Evolutionary conservation across 2,113 vertebrate genomes (phyloP).

Genomic region (Thinocorus orbignyianus): DNA sequence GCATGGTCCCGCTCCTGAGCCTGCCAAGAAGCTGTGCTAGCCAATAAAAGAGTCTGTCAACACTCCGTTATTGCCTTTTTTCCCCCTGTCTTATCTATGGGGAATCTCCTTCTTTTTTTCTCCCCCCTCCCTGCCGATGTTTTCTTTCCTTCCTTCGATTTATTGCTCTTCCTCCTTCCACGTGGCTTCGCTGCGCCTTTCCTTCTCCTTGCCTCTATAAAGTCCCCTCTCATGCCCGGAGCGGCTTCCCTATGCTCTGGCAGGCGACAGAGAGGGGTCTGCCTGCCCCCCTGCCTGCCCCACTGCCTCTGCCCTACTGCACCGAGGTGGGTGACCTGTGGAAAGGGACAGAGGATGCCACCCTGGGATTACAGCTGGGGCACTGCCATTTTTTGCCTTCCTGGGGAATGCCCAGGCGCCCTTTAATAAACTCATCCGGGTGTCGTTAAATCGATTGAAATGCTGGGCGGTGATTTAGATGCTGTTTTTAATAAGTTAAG

Average conservation of each 20-base stretch:
- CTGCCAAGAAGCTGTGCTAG: conserved; percentile 22
- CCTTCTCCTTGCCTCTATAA: neutral
- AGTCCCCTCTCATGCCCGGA: neutral
- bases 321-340: neutral
- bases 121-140: fast-evolving
- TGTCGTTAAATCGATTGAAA: conserved; percentile 3
- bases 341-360: neutral
- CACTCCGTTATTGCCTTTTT: neutral
- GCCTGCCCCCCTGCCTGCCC: neutral
- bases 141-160: conserved; percentile 1
- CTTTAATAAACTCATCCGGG: conserved; percentile 1
- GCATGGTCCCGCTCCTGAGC: neutral
- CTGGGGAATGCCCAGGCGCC: neutral
- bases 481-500: conserved; percentile 49
- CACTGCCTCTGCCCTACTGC: neutral
- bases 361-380: neutral
- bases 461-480: neutral
- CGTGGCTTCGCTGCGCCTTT: neutral
- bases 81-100: neutral
- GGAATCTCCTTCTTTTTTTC: neutral
- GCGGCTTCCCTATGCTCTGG: neutral
- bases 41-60: neutral
- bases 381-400: neutral
- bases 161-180: neutral
- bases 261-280: neutral